phyloP scores from a whole-genome alignment of 2,888 invertebrate genomes.

The Cyaniris semiargus region DNA sequence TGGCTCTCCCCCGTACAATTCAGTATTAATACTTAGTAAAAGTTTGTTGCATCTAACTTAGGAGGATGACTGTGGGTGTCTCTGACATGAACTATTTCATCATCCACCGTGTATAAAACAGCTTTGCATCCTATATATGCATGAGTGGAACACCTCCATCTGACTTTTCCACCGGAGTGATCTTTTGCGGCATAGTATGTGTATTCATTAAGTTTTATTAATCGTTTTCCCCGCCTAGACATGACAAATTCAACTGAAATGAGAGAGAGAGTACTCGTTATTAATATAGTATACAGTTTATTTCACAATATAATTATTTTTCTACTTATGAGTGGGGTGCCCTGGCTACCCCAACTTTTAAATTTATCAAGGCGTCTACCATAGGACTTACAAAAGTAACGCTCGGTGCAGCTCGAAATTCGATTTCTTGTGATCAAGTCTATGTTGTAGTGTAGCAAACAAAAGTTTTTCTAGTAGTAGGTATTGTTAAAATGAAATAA shows the following conservation, averaged over 20 bases:
- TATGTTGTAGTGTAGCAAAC: too few species aligned
- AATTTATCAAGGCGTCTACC: too few species aligned
- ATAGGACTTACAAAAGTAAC: too few species aligned
- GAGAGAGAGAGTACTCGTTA: too few species aligned
- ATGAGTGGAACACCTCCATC: constrained; percentile 45
- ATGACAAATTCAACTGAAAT: constrained; percentile 37
- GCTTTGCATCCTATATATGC: constrained; percentile 43
- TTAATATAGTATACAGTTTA: too few species aligned
- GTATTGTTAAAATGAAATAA: background rate
- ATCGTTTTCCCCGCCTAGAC: constrained; percentile 44
- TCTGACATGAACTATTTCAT: constrained; percentile 43
- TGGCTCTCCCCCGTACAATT: too few species aligned
- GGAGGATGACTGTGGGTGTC: constrained; percentile 44
- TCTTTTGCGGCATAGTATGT: constrained; percentile 42
- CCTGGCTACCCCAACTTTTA: too few species aligned
- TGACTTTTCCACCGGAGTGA: constrained; percentile 35
- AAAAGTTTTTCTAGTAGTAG: background rate
- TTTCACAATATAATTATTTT: too few species aligned
- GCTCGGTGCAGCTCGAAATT: too few species aligned
- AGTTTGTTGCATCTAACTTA: constrained; percentile 10
- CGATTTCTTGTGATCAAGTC: too few species aligned
- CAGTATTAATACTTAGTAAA: too few species aligned
- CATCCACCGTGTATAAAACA: constrained; percentile 41
- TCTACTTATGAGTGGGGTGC: too few species aligned
- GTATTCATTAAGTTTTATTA: constrained; percentile 47